phyloP scores from a whole-genome alignment of 2,888 invertebrate genomes.

The Pyrochroa serraticornis region DNA sequence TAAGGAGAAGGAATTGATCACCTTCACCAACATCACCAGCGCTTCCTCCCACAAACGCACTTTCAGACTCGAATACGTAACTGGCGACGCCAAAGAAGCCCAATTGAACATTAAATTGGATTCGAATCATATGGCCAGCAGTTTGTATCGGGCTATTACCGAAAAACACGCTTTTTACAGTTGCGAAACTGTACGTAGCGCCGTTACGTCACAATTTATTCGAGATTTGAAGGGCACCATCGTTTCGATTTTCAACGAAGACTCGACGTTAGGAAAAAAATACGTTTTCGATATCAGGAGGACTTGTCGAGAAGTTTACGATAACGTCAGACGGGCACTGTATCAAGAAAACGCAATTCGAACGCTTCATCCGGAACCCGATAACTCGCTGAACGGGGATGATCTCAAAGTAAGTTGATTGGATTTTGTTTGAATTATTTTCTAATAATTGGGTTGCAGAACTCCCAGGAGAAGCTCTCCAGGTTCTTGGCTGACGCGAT shows the following conservation, averaged over 20 bases:
- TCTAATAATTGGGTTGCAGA: slow-evolving; percentile 50
- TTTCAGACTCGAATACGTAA: slow-evolving; percentile 77
- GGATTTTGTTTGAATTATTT: neutral
- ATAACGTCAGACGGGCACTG: slow-evolving; percentile 80
- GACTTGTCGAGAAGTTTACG: slow-evolving; percentile 89
- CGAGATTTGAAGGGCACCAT: slow-evolving; percentile 89
- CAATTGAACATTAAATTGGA: slow-evolving; percentile 80
- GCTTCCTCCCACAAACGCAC: slow-evolving; percentile 76
- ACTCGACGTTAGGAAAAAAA: slow-evolving; percentile 83
- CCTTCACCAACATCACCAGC: slow-evolving; percentile 80
- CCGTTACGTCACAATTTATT: slow-evolving; percentile 87
- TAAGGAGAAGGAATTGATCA: slow-evolving; percentile 75
- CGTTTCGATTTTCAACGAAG: slow-evolving; percentile 89
- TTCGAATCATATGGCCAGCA: slow-evolving; percentile 80
- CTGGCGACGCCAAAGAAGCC: slow-evolving; percentile 70
- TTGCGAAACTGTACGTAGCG: slow-evolving; percentile 87
- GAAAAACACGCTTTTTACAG: slow-evolving; percentile 93
- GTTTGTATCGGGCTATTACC: slow-evolving; percentile 83
- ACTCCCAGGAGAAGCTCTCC: slow-evolving; percentile 62
- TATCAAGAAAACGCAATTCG: slow-evolving; percentile 55
- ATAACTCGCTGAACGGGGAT: slow-evolving; percentile 52
- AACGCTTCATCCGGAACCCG: slow-evolving; percentile 27
- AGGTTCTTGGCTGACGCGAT: slow-evolving; percentile 67
- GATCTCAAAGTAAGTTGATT: slow-evolving; percentile 51
- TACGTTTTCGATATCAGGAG: slow-evolving; percentile 90